Conservation (phyloP, 2,113 vertebrate genomes). For the Lasiurus cinereus region DNA sequence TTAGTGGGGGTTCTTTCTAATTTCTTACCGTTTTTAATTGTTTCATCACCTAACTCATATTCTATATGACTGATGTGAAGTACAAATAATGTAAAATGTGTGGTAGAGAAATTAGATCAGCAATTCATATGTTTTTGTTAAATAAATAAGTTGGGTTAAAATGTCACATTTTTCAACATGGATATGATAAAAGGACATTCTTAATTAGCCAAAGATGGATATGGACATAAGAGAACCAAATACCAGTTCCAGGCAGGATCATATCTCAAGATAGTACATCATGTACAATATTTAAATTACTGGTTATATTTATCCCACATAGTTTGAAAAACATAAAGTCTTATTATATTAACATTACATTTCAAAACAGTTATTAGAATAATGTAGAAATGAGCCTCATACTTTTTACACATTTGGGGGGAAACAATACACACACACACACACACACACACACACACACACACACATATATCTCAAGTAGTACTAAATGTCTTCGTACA, state of each 20-base stretch:
- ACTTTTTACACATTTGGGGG: background rate
- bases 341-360: slow-evolving; percentile 60
- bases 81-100: slow-evolving; percentile 26
- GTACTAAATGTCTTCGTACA: background rate
- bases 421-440: background rate
- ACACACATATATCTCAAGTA: background rate
- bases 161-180: slow-evolving; percentile 68
- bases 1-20: background rate
- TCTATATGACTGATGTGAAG: slow-evolving; percentile 8
- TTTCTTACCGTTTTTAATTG: slow-evolving; percentile 13
- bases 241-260: slow-evolving; percentile 78
- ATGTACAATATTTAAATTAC: slow-evolving; percentile 81
- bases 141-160: slow-evolving; percentile 53
- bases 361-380: slow-evolving; percentile 31
- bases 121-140: slow-evolving; percentile 44
- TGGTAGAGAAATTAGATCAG: slow-evolving; percentile 57
- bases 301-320: slow-evolving; percentile 70
- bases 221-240: slow-evolving; percentile 63
- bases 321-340: slow-evolving; percentile 61
- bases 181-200: slow-evolving; percentile 66
- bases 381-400: slow-evolving; percentile 48
- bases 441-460: too few species aligned
- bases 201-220: slow-evolving; percentile 72
- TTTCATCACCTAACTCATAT: slow-evolving; percentile 4
- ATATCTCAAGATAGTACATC: slow-evolving; percentile 73